A percentile compares a stretch with the other conserved stretches of the same genome.
These are phyloP conservation scores for Synanthedon formicaeformis DNA, from an alignment of 2,888 invertebrate species.

Conservation along the genomic window DNA sequence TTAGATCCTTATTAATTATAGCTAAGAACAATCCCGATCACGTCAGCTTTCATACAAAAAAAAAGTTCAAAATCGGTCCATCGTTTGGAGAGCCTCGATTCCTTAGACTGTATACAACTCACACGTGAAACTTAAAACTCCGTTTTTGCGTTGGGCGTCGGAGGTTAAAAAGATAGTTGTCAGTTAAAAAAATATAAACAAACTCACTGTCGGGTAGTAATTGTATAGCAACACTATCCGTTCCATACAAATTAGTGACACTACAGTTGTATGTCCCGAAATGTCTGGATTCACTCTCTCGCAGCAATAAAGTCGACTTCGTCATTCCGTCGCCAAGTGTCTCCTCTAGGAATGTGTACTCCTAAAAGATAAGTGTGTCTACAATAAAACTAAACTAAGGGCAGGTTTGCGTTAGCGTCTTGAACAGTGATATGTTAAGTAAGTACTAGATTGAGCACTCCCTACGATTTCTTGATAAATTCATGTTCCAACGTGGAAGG, in stretches of 20 bases:
- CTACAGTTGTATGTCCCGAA: slow-evolving; percentile 95
- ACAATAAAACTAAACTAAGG: slow-evolving; percentile 4
- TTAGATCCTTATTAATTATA: no score
- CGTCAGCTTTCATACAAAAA: no score
- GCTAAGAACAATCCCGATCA: no score
- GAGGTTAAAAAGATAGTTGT: not conserved
- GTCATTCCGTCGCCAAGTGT: slow-evolving; percentile 78
- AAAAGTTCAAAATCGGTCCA: no score
- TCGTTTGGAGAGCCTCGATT: no score
- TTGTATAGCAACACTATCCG: slow-evolving; percentile 84
- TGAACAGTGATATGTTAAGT: no score
- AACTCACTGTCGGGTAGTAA: slow-evolving; percentile 90
- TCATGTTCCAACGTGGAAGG: no score
- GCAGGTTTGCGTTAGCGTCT: not conserved
- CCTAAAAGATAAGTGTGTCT: slow-evolving; percentile 42
- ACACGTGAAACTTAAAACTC: no score
- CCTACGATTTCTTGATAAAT: no score
- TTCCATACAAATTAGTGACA: slow-evolving; percentile 90
- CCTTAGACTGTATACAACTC: no score
- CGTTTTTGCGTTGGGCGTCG: not conserved
- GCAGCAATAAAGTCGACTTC: slow-evolving; percentile 86
- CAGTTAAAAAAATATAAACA: no score
- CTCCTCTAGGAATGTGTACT: slow-evolving; percentile 82
- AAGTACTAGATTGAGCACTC: no score
- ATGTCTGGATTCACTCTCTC: slow-evolving; percentile 83